Evolutionary conservation across 2,797 vertebrate genomes (phyloP).

Genomic region (Xerus rutilus): DNA sequence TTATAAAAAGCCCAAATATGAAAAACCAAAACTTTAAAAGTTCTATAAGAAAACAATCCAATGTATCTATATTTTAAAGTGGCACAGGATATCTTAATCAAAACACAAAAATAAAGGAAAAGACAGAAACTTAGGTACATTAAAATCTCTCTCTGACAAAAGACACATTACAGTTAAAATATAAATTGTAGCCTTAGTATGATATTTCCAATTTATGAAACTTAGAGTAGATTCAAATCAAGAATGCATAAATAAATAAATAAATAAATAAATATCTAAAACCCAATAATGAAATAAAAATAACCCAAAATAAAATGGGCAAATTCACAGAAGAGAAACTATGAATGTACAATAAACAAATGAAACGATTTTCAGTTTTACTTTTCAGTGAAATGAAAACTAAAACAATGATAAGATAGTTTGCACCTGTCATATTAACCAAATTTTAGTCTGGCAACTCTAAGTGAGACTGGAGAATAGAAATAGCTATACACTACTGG

Average conservation of each 20-base stretch:
- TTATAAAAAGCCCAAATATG: background rate
- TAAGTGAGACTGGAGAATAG: background rate
- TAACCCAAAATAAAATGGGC: background rate
- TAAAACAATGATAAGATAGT: background rate
- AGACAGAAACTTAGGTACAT: background rate
- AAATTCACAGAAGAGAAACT: background rate
- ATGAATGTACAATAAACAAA: background rate
- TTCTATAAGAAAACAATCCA: background rate
- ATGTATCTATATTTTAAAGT: background rate
- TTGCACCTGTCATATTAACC: background rate
- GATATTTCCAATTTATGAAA: background rate
- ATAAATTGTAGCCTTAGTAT: background rate
- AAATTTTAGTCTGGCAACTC: background rate
- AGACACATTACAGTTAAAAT: background rate
- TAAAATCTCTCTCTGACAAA: background rate
- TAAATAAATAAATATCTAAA: background rate
- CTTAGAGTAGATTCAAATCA: background rate
- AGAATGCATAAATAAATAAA: background rate
- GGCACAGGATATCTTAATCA: background rate
- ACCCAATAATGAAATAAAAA: background rate
- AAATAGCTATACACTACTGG: background rate
- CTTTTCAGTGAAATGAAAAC: background rate
- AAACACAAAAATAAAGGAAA: conserved; percentile 11
- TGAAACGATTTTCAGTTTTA: background rate
- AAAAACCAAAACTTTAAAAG: background rate